These are phyloP conservation scores for Hydrozoanthus tunicans DNA, from an alignment of 64 coral and sea anemone species.

Conservation along the genomic window DNA sequence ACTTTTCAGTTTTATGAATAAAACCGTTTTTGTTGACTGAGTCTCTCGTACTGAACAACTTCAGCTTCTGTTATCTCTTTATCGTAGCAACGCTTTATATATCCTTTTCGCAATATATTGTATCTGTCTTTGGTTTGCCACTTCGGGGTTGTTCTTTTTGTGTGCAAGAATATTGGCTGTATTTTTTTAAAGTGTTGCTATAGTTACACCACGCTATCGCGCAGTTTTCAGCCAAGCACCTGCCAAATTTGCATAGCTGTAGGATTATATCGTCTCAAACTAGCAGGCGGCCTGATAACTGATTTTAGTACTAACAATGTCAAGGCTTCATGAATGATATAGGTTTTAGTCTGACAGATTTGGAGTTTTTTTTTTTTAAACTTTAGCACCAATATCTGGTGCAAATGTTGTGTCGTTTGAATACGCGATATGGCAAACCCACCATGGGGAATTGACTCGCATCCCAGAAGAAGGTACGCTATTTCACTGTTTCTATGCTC, in stretches of 20 bases:
- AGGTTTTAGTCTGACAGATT: background rate
- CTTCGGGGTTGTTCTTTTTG: slow-evolving; percentile 26
- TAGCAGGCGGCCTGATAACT: background rate
- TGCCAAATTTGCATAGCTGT: slow-evolving; percentile 61
- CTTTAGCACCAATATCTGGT: background rate
- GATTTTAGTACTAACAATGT: background rate
- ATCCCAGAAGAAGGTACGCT: slow-evolving; percentile 49
- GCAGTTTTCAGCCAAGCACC: slow-evolving; percentile 17
- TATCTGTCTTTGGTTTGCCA: background rate
- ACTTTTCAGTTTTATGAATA: slow-evolving; percentile 23
- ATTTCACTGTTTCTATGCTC: background rate
- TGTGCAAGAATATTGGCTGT: background rate
- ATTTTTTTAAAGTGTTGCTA: slow-evolving; percentile 20
- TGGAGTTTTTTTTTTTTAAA: background rate
- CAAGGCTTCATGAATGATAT: background rate
- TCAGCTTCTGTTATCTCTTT: slow-evolving; percentile 13
- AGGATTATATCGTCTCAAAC: background rate
- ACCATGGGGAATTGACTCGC: slow-evolving; percentile 49
- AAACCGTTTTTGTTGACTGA: background rate
- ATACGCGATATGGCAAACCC: slow-evolving; percentile 41
- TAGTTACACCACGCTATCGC: slow-evolving; percentile 18
- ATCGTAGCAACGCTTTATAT: background rate
- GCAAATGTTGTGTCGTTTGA: background rate
- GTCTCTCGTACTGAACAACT: background rate
- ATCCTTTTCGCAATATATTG: background rate